phyloP scores from a whole-genome alignment of 2,888 invertebrate species.

The Ochropleura plecta region DNA sequence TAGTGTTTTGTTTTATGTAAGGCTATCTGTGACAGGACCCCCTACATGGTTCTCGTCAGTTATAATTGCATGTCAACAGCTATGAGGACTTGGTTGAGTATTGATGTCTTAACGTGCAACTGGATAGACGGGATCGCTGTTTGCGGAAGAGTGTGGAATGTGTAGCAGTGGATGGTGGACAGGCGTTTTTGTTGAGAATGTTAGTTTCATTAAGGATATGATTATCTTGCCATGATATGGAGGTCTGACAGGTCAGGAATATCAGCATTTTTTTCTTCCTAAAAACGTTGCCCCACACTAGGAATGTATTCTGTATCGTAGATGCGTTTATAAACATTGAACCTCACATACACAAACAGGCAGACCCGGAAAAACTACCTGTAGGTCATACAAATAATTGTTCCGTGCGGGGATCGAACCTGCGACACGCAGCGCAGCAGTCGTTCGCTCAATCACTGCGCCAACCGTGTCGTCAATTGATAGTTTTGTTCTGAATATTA shows the following conservation, averaged over 20 bases:
- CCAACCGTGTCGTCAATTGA: no score
- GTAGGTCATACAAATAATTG: no score
- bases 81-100: conserved; percentile 49
- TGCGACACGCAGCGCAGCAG: no score
- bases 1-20: conserved; percentile 5
- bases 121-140: conserved; percentile 37
- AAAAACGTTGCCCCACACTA: no score
- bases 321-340: no score
- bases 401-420: no score
- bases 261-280: no score
- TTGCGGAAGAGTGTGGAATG: conserved; percentile 52
- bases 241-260: background rate
- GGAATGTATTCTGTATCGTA: no score
- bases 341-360: no score
- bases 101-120: conserved; percentile 63
- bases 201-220: conserved; percentile 25
- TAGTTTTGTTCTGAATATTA: background rate
- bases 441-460: no score
- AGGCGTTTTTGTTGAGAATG: conserved; percentile 25
- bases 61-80: conserved; percentile 73
- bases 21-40: conserved; percentile 60
- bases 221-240: background rate
- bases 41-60: conserved; percentile 78
- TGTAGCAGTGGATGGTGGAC: conserved; percentile 19
- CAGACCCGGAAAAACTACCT: no score